Evolutionary conservation across 2,113 vertebrate genomes (phyloP).

Genomic region (Halcyon malimbica): DNA sequence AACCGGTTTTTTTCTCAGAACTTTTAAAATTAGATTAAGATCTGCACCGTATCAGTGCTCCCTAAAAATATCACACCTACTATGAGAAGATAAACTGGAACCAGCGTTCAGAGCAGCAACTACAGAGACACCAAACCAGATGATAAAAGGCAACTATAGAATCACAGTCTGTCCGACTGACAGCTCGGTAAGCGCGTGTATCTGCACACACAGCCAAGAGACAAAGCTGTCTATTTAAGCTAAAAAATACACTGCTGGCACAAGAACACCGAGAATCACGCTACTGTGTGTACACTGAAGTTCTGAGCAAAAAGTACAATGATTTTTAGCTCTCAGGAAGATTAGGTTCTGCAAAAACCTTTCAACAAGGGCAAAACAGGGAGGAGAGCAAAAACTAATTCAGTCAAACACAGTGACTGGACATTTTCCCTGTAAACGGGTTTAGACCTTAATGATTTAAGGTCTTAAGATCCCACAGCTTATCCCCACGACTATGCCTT

Average conservation of each 20-base stretch:
- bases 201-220: not conserved
- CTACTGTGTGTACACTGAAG: fast-evolving
- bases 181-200: not conserved
- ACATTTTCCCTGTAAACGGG: not conserved
- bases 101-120: not conserved
- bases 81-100: not conserved
- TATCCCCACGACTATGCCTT: not conserved
- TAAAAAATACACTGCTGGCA: not conserved
- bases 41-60: not conserved
- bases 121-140: not conserved
- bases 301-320: not conserved
- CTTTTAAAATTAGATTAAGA: not conserved
- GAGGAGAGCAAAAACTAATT: not conserved
- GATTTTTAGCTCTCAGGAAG: not conserved
- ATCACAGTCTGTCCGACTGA: not conserved
- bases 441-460: not conserved
- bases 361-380: not conserved
- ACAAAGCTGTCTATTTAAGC: not conserved
- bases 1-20: not conserved
- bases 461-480: not conserved
- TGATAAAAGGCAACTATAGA: not conserved
- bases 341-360: not conserved
- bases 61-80: not conserved
- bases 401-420: not conserved
- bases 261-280: not conserved